These are phyloP conservation scores for Drosophila nebulosa DNA, from an alignment of 1,140 invertebrate genomes.

Conservation along the genomic window DNA sequence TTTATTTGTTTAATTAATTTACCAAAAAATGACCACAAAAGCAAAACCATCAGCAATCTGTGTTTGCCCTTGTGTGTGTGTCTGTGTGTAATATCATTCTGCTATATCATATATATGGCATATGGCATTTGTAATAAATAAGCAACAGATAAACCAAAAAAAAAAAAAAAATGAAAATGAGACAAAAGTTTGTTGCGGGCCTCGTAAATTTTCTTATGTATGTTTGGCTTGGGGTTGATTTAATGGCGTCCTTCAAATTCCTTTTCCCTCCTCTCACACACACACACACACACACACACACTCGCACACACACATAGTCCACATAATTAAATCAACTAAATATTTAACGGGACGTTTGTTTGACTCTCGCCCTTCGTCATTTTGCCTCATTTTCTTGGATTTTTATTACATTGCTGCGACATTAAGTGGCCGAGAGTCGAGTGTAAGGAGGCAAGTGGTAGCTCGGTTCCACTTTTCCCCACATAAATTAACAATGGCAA, in stretches of 20 bases:
- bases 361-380: slow-evolving; percentile 28
- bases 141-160: slow-evolving; percentile 70
- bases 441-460: not conserved
- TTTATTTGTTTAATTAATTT: slow-evolving; percentile 80
- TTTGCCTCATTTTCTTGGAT: slow-evolving; percentile 45
- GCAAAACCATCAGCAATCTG: slow-evolving; percentile 46
- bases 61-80: not conserved
- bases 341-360: slow-evolving; percentile 77
- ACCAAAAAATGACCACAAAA: slow-evolving; percentile 66
- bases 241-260: slow-evolving; percentile 39
- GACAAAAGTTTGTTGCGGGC: slow-evolving; percentile 18
- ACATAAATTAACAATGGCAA: slow-evolving; percentile 62
- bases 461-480: not conserved
- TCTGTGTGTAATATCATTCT: slow-evolving; percentile 9
- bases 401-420: slow-evolving; percentile 68
- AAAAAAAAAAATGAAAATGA: slow-evolving; percentile 43
- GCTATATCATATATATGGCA: slow-evolving; percentile 61
- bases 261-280: not conserved
- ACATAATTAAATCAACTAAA: slow-evolving; percentile 80
- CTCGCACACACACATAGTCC: slow-evolving; percentile 18
- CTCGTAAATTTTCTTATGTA: slow-evolving; percentile 62
- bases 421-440: slow-evolving; percentile 61
- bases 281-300: not conserved
- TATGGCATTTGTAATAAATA: slow-evolving; percentile 75
- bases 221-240: slow-evolving; percentile 69